A percentile compares a stretch with the other conserved stretches of the same genome.
Evolutionary conservation across 2,888 invertebrate genomes (phyloP).

Genomic region (Lottia gigantea): DNA sequence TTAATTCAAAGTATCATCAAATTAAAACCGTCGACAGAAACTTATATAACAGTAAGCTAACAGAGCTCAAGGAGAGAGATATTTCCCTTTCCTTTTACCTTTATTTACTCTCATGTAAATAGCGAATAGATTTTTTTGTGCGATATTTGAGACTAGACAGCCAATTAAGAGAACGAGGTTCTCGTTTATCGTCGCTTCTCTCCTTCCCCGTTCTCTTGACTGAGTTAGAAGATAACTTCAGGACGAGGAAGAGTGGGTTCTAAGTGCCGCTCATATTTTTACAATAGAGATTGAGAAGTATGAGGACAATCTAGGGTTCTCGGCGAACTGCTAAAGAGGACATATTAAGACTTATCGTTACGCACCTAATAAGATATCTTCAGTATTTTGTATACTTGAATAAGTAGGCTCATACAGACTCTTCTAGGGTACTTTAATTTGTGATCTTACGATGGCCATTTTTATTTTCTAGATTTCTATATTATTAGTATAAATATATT

Average conservation of each 20-base stretch:
- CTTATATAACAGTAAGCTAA: too few relatives aligned
- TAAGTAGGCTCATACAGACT: background rate
- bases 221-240: background rate
- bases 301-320: slow-evolving; percentile 3
- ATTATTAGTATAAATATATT: too few relatives aligned
- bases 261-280: slow-evolving; percentile 2
- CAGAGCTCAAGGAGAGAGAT: too few relatives aligned
- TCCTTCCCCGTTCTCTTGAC: background rate
- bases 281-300: background rate
- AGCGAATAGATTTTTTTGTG: slow-evolving; percentile 5
- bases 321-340: background rate
- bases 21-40: too few relatives aligned
- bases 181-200: background rate
- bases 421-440: background rate
- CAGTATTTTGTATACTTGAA: slow-evolving; percentile 6
- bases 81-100: background rate
- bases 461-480: too few relatives aligned
- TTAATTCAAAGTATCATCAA: too few relatives aligned
- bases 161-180: background rate
- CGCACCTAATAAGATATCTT: slow-evolving; percentile 5
- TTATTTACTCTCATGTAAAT: slow-evolving; percentile 1
- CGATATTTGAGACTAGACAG: background rate
- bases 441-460: too few relatives aligned
- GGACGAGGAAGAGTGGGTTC: background rate
- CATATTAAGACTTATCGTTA: slow-evolving; percentile 1